These are phyloP conservation scores for Cataglyphis rosenhaueri DNA, from an alignment of 2,888 invertebrate species.

Conservation along the genomic window DNA sequence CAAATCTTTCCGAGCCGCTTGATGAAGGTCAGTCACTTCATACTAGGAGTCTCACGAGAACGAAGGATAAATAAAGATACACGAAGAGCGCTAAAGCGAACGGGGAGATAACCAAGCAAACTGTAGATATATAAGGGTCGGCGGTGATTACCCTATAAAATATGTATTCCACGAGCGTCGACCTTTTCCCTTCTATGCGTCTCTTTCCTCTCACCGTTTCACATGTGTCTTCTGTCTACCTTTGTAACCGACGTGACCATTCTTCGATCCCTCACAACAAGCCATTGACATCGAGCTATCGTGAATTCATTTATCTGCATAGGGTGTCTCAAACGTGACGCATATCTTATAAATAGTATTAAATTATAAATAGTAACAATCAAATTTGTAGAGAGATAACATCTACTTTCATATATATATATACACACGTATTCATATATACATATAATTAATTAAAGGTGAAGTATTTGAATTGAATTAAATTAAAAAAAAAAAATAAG, in stretches of 20 bases:
- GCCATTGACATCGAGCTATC: constrained; percentile 57
- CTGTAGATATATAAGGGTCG: constrained; percentile 82
- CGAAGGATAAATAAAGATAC: constrained; percentile 35
- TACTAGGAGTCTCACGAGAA: constrained; percentile 22
- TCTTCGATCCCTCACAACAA: constrained; percentile 69
- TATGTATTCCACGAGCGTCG: constrained; percentile 81
- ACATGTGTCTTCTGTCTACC: constrained; percentile 65
- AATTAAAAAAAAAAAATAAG: neutral
- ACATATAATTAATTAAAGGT: neutral
- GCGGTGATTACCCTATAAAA: constrained; percentile 84
- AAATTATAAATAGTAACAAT: neutral
- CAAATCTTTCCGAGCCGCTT: constrained; percentile 71
- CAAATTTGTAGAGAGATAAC: neutral
- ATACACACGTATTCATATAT: neutral
- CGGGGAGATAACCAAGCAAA: constrained; percentile 78
- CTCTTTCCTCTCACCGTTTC: constrained; percentile 55
- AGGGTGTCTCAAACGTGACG: constrained; percentile 15
- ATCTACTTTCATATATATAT: neutral
- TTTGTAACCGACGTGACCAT: constrained; percentile 58
- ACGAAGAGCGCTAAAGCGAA: constrained; percentile 53
- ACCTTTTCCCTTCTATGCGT: constrained; percentile 69
- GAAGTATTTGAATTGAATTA: neutral
- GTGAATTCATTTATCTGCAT: constrained; percentile 44
- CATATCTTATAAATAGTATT: no score
- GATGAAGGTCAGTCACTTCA: constrained; percentile 59